A percentile compares a stretch with the other conserved stretches of the same genome.
Evolutionary conservation across 2,888 invertebrate species (phyloP).

Genomic region (Ennomos quercinarius): DNA sequence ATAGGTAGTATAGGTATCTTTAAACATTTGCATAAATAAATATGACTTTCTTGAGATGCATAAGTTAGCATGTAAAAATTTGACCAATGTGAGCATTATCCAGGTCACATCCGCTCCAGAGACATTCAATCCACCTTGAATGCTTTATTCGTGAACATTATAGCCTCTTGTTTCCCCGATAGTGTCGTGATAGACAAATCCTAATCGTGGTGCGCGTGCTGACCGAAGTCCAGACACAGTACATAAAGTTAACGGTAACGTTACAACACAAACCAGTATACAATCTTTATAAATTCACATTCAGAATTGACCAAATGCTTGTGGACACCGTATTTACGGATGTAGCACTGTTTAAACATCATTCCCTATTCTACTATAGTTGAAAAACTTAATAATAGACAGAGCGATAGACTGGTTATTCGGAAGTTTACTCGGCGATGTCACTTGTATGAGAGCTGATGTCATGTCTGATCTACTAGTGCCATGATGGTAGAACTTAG

Average conservation of each 20-base stretch:
- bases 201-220: slow-evolving; percentile 54
- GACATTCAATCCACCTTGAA: slow-evolving; percentile 18
- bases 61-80: background rate
- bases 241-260: slow-evolving; percentile 66
- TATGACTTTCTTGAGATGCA: too few relatives aligned
- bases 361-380: too few relatives aligned
- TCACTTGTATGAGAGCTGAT: too few relatives aligned
- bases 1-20: too few relatives aligned
- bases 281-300: background rate
- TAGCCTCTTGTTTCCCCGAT: slow-evolving; percentile 29
- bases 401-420: too few relatives aligned
- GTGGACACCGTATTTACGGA: background rate
- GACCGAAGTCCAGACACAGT: slow-evolving; percentile 49
- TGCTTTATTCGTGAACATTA: slow-evolving; percentile 16
- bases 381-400: too few relatives aligned
- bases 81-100: slow-evolving; percentile 1
- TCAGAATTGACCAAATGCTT: background rate
- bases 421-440: too few relatives aligned
- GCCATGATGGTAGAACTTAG: too few relatives aligned
- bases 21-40: too few relatives aligned
- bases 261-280: background rate
- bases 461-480: too few relatives aligned
- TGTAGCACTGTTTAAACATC: background rate
- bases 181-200: slow-evolving; percentile 41
- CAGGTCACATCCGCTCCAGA: slow-evolving; percentile 9